These are phyloP conservation scores for Hydropsyche tenuis DNA, from an alignment of 1,140 invertebrate species.

Conservation along the genomic window DNA sequence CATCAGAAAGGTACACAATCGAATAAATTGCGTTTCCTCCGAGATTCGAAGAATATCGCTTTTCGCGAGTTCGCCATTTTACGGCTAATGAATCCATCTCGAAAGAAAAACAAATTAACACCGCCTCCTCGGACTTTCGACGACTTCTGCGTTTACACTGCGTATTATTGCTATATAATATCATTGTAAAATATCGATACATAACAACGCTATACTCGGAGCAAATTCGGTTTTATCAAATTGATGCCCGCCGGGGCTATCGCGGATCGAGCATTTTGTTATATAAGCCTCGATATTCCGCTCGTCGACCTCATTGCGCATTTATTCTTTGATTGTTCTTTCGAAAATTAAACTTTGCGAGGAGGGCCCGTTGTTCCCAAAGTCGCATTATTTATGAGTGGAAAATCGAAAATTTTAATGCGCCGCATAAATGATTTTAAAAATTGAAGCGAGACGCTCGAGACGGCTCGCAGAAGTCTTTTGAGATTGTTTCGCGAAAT, in stretches of 20 bases:
- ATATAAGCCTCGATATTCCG: not conserved
- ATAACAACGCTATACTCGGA: not conserved
- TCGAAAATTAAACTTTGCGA: slow-evolving; percentile 6
- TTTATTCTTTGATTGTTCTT: slow-evolving; percentile 11
- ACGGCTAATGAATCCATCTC: slow-evolving; percentile 45
- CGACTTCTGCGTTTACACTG: slow-evolving; percentile 6
- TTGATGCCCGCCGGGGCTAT: slow-evolving; percentile 27
- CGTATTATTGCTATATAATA: no score
- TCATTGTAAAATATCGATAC: no score
- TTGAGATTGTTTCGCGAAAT: no score
- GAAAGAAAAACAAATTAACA: slow-evolving; percentile 46
- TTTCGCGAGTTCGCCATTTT: slow-evolving; percentile 6
- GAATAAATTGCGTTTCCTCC: slow-evolving; percentile 1
- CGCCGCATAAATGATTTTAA: not conserved
- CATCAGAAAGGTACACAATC: slow-evolving; percentile 7
- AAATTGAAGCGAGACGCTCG: not conserved
- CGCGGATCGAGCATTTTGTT: not conserved
- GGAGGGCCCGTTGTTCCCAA: no score
- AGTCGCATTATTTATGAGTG: not conserved
- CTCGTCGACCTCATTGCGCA: not conserved
- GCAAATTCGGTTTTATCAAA: slow-evolving; percentile 42
- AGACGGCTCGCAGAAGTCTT: no score
- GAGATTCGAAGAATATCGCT: no score
- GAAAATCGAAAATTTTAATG: not conserved
- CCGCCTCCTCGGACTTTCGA: not conserved